Evolutionary conservation across 2,888 invertebrate genomes (phyloP).

Genomic region (Molorchus minor): DNA sequence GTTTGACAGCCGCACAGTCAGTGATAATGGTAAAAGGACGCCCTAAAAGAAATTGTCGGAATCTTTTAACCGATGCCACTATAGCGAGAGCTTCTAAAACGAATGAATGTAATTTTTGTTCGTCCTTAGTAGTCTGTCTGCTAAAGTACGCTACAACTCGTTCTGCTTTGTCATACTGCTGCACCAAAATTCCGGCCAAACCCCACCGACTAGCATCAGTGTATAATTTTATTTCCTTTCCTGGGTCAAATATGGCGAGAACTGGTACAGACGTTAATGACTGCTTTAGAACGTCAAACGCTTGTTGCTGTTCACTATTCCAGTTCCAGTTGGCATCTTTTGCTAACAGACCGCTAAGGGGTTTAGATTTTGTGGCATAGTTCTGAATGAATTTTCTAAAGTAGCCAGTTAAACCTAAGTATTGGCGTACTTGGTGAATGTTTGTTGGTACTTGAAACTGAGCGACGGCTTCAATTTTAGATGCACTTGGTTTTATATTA

Average conservation of each 20-base stretch:
- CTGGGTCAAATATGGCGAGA: conserved; percentile 38
- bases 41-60: conserved; percentile 37
- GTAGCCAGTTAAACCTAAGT: conserved; percentile 46
- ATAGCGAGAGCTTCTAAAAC: background rate
- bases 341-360: conserved; percentile 34
- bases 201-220: conserved; percentile 48
- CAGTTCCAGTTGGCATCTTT: conserved; percentile 29
- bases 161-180: conserved; percentile 35
- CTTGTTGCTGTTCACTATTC: conserved; percentile 18
- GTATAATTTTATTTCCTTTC: conserved; percentile 46
- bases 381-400: conserved; percentile 46
- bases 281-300: conserved; percentile 28
- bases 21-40: conserved; percentile 46
- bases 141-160: conserved; percentile 51
- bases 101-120: conserved; percentile 48
- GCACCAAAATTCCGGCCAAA: conserved; percentile 46
- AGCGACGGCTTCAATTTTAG: background rate
- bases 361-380: conserved; percentile 41
- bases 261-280: conserved; percentile 24
- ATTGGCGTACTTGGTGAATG: conserved; percentile 44
- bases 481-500: background rate
- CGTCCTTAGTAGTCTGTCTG: conserved; percentile 47
- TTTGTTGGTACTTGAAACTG: conserved; percentile 17
- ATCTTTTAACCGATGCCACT: background rate
- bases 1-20: conserved; percentile 52